Conservation (phyloP, 1,140 invertebrate genomes). For the Macrobrachium rosenbergii region DNA sequence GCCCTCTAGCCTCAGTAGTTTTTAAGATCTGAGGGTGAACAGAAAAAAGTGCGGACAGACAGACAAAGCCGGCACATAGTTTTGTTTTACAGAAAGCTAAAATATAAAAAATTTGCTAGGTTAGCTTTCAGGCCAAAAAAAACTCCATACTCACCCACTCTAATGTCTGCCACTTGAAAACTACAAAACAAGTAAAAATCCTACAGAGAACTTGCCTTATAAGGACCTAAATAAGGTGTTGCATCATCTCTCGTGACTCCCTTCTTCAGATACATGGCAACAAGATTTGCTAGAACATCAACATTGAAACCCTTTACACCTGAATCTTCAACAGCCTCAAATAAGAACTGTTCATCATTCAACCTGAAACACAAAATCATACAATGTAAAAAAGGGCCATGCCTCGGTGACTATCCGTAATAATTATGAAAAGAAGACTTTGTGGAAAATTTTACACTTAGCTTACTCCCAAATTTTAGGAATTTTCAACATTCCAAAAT, state of each 20-base stretch:
- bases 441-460: too few relatives aligned
- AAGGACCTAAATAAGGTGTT: constrained; percentile 34
- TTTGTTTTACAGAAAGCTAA: too few relatives aligned
- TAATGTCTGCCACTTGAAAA: not conserved
- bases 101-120: too few relatives aligned
- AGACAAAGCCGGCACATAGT: too few relatives aligned
- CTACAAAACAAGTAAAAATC: not conserved
- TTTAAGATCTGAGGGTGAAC: too few relatives aligned
- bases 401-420: not conserved
- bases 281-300: constrained; percentile 18
- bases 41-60: too few relatives aligned
- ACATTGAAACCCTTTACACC: constrained; percentile 51
- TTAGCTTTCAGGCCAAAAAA: not conserved
- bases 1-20: too few relatives aligned
- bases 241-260: constrained; percentile 24
- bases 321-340: constrained; percentile 40
- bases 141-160: not conserved
- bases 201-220: constrained; percentile 15
- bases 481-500: too few relatives aligned
- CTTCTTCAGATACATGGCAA: constrained; percentile 57
- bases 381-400: not conserved
- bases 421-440: too few relatives aligned
- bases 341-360: constrained; percentile 36
- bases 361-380: constrained; percentile 21
- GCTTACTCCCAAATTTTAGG: too few relatives aligned